Percentiles rank a stretch among this genome's conserved stretches.
Evolutionary conservation across 2,113 vertebrate genomes (phyloP).

Genomic region (Poecilia latipinna): DNA sequence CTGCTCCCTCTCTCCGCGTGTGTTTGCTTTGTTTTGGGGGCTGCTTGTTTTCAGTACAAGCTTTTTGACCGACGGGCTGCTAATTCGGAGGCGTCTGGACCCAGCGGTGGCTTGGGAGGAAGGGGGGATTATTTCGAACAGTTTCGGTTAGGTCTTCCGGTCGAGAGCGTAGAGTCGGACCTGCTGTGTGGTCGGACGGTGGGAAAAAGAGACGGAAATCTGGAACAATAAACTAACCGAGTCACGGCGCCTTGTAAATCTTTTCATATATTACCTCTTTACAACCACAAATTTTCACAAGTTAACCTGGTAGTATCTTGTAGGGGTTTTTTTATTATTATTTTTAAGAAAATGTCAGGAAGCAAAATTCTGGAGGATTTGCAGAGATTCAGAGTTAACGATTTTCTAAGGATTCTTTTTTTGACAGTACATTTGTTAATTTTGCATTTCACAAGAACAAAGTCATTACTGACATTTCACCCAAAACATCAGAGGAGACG

Average conservation of each 20-base stretch:
- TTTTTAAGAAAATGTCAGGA: too few species aligned
- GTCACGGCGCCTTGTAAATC: background rate
- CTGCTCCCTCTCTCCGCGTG: conserved; percentile 35
- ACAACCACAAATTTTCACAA: background rate
- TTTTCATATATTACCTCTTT: background rate
- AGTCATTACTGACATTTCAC: background rate
- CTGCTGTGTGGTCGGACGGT: conserved; percentile 33
- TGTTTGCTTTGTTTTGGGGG: conserved; percentile 75
- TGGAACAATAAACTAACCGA: conserved; percentile 27
- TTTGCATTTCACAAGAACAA: background rate
- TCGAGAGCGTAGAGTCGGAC: conserved; percentile 11
- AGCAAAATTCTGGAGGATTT: background rate
- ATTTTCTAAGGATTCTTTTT: background rate
- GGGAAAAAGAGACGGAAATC: conserved; percentile 3
- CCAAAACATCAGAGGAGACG: too few species aligned
- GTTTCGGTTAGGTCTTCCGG: conserved; percentile 23
- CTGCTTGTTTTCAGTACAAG: conserved; percentile 75
- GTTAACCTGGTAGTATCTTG: too few species aligned
- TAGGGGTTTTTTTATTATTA: too few species aligned
- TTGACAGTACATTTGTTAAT: too few species aligned
- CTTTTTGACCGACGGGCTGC: conserved; percentile 61
- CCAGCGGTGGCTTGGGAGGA: conserved; percentile 49
- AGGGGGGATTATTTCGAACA: conserved; percentile 56
- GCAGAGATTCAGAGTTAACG: background rate
- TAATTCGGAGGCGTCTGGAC: conserved; percentile 71